Base-by-base conservation (phyloP, 2,797 vertebrate species). In the Corythornis leucogaster region DNA sequence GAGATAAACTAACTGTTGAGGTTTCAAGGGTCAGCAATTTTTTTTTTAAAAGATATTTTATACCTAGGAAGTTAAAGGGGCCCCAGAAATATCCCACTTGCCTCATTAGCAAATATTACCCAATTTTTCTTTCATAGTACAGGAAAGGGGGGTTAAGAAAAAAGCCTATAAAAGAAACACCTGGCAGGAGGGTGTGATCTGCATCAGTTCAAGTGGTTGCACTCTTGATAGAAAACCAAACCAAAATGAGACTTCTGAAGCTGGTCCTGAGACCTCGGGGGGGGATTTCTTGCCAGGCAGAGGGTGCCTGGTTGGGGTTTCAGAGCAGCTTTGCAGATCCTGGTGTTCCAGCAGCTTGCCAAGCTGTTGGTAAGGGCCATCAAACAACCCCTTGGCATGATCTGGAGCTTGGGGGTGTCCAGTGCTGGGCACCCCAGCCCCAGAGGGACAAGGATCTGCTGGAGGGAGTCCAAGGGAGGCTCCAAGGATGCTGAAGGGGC, bases 101-200 rank as follows among this genome's bases (percentile, higher is more conserved):
- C 63, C 95, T 96, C 91, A 97, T 96, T 96, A 97, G 89, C 85
- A 92, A 91, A 90, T 85, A 95, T 89, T 94, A 90, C 93, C 78
- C 92, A 50, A 80, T 96, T 86, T 93, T 94, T 95, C 89, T 95
- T 94, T 62, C 77, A 5, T 35, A 22, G 28, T 62, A 33, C 79
- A 94, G 94, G 62, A 64, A 38, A 38, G 62, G 68, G 76, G 74
- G 59, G 61, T 38, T 38, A 85, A 90, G 90, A 82, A 88, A 90
- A 87, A 90, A 87, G 31, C 26, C 4, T 45, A 82, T 91, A 93
- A 94, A 96, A 92, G 84, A 94, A 96, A 93, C 94, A 96, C 90
- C 95, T 95, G 96, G 95, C 89, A 90, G 88, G 85, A 96, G 71
- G 59, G 86, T 66, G 53, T 79, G 85, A 91, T 94, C 83, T 95